Evolutionary conservation across 2,113 vertebrate species (phyloP), one percentile per base, ranked within the genome.

Genomic region (Nematolebias whitei): DNA sequence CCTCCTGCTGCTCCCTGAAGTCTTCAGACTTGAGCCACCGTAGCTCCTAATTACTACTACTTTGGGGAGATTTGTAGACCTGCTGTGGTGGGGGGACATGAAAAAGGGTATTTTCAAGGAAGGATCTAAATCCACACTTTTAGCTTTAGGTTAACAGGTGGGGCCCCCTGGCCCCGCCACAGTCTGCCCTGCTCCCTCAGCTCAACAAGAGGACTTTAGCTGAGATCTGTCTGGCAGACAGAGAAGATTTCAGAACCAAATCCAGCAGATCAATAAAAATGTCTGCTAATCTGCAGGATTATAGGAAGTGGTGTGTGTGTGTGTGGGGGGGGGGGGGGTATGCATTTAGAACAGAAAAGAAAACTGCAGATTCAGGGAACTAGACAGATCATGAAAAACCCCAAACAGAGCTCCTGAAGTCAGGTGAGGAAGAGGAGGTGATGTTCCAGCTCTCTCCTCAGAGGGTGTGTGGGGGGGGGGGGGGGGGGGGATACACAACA

Each of bases 221-320:
- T 54, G 41, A 88, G 85, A 91, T 90, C 87, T 77, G 86, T 91
- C 90, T 91, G 79, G 82, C 72, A 91, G 91, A 92, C 89, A 79
- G 66, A 67, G 81, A 68, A 61, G 87, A 87, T 91, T 91, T 85
- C 45, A 81, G 67, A 58, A 48, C 62, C 79, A 91, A 91, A 91
- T 91, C 90, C 90, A 80, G 32, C 26, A 18, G 90, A 92, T 93
- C 90, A 89, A 92, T 91, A 89, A 86, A 89, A 80, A 81, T 78
- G 85, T 87, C 88, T 89, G 89, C 84, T 91, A 91, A 92, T 92
- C 65, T 23, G 47, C 12, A 44, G 26, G 53, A 51, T 18, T 67
- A 15, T 4, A 20, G 20, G 24, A 38, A 19, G 26, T n/a, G 35
- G 10, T 39, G 10, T 2, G 26, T 54, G 54, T 66, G 39, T 61